These are phyloP conservation scores for Steinernema hermaphroditum DNA, from an alignment of 2,888 invertebrate species.

Conservation along the genomic window DNA sequence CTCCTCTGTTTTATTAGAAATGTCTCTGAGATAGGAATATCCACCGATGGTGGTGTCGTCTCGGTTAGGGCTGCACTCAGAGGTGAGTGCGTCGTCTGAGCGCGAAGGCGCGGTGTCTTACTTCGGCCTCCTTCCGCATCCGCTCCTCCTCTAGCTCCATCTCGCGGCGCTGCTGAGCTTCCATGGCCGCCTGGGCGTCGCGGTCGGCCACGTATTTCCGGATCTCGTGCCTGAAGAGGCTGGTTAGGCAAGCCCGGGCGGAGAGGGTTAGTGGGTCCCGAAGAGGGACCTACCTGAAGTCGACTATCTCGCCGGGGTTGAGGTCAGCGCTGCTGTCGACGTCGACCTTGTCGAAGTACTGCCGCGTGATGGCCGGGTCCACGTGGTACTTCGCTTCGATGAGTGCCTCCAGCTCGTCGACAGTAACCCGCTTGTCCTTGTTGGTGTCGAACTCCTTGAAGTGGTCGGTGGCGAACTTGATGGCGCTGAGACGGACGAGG, in stretches of 20 bases:
- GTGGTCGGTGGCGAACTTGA: conserved; percentile 64
- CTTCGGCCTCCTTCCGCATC: conserved; percentile 40
- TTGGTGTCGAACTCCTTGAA: conserved; percentile 63
- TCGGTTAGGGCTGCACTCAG: not conserved
- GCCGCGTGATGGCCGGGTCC: conserved; percentile 49
- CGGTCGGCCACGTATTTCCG: conserved; percentile 53
- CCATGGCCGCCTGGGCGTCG: conserved; percentile 44
- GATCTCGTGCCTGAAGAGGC: conserved; percentile 53
- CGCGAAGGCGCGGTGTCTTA: conserved; percentile 29
- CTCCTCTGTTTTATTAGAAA: conserved; percentile 22
- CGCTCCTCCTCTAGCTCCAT: conserved; percentile 48
- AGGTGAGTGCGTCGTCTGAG: not conserved
- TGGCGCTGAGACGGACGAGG: conserved; percentile 61
- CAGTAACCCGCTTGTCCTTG: conserved; percentile 57
- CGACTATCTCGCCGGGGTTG: conserved; percentile 63
- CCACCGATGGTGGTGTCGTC: not conserved
- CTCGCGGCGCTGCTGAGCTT: conserved; percentile 44
- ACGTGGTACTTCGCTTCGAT: conserved; percentile 62
- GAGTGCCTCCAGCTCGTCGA: conserved; percentile 57
- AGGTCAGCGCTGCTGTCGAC: conserved; percentile 57
- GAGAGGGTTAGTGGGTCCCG: not conserved
- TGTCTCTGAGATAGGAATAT: not conserved
- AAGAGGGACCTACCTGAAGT: conserved; percentile 48
- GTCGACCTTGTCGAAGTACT: conserved; percentile 60
- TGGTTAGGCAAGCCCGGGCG: not conserved